Percentiles rank a stretch among this genome's conserved stretches.
Evolutionary conservation across 1,140 invertebrate genomes (phyloP).

Genomic region (Euwallacea fornicatus): DNA sequence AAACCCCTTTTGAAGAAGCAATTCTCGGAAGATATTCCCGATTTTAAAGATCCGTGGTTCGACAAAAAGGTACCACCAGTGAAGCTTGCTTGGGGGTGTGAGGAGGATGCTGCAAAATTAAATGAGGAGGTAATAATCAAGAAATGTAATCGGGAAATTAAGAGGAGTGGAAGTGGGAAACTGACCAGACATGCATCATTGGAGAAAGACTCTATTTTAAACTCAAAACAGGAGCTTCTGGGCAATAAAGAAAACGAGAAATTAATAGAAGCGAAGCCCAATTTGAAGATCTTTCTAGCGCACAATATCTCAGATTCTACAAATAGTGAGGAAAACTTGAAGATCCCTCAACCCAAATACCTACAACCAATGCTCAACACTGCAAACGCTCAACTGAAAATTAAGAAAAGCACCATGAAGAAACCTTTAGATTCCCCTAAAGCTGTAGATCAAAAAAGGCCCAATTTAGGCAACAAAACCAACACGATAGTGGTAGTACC

Average conservation of each 20-base stretch:
- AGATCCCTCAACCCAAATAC: conserved; percentile 38
- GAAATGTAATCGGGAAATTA: conserved; percentile 49
- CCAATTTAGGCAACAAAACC: conserved; percentile 17
- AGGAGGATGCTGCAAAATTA: background rate
- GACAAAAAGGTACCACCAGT: conserved; percentile 39
- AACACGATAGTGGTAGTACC: conserved; percentile 46
- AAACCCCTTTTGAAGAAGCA: conserved; percentile 44
- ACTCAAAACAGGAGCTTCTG: conserved; percentile 58
- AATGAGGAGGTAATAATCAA: conserved; percentile 47
- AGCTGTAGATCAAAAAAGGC: conserved; percentile 16
- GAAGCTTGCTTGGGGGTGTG: conserved; percentile 48
- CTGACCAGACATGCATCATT: conserved; percentile 39
- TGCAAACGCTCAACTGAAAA: conserved; percentile 41
- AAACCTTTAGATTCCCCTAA: conserved; percentile 16
- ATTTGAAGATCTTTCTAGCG: conserved; percentile 61
- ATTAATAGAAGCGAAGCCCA: conserved; percentile 56
- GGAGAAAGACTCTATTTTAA: conserved; percentile 57
- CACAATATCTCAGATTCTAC: conserved; percentile 47
- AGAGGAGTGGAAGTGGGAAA: conserved; percentile 34
- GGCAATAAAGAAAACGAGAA: conserved; percentile 57
- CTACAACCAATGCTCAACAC: conserved; percentile 39
- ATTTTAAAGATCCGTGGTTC: conserved; percentile 36
- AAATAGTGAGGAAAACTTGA: background rate
- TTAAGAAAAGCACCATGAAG: conserved; percentile 41
- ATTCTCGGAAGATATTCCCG: conserved; percentile 46